Conservation (phyloP, 2,797 vertebrate genomes). For the Falco novaeseelandiae region DNA sequence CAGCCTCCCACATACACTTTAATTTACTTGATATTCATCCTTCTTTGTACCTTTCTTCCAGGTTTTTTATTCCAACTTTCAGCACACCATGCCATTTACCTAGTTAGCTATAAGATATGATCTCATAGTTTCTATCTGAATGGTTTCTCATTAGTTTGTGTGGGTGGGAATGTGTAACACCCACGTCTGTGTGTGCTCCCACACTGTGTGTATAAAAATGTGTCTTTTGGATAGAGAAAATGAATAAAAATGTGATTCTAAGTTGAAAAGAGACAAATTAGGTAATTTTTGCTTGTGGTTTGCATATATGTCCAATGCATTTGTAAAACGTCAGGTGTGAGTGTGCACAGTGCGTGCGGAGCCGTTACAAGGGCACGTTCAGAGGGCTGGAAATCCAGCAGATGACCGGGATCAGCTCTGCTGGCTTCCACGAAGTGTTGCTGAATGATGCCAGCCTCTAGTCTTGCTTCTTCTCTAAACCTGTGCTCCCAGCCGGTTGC, state of each 20-base stretch:
- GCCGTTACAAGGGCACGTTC: rapidly evolving
- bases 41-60: not conserved
- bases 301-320: rapidly evolving
- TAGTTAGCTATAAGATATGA: not conserved
- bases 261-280: not conserved
- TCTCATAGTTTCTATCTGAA: not conserved
- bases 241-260: not conserved
- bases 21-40: not conserved
- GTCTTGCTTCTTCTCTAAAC: not conserved
- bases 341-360: rapidly evolving
- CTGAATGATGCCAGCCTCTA: rapidly evolving
- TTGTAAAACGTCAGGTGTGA: not conserved
- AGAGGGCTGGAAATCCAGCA: too few relatives aligned
- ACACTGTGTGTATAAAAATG: not conserved
- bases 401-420: not conserved
- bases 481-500: not conserved
- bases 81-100: not conserved
- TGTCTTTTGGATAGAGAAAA: not conserved
- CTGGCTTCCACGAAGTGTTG: rapidly evolving
- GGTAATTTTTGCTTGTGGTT: not conserved
- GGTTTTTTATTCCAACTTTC: not conserved
- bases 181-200: not conserved
- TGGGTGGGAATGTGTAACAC: not conserved
- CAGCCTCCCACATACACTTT: not conserved
- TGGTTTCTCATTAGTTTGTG: not conserved